Evolutionary conservation across 2,113 vertebrate genomes (phyloP), one percentile per base, ranked within the genome.

Genomic region (Cnemophilus loriae): DNA sequence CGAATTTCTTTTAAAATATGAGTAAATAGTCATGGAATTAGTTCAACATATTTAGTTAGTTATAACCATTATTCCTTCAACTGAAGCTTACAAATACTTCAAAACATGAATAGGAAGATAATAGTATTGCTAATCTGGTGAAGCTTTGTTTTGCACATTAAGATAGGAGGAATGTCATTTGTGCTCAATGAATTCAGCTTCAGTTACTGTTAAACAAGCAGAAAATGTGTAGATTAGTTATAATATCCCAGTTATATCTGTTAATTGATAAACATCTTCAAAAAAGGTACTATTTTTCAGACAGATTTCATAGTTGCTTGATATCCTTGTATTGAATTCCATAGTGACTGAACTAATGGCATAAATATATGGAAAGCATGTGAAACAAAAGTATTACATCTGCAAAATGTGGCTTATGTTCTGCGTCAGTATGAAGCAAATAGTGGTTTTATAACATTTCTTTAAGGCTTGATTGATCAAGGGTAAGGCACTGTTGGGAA

Each of bases 251-350:
- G 41, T 78, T 95, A 71, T 64, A 68, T 35, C 26, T 55, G 59
- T 81, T 90, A 92, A 94, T 71, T 94, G 69, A 82, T 87, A 91
- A 90, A 85, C 35, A 90, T 68, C 61, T 80, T 69, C 7, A 87
- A 84, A 84, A 81, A 91, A 87, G 13, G 55, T 74, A 64, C 26
- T 50, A 46, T 46, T 71, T 94, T 96, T 95, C 65, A 75, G 53
- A 70, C 10, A 85, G 83, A 86, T 80, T 83, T 21, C 20, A 8
- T 10, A 30, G 44, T 70, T 85, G 3, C 57, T 95, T 74, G 19
- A 41, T 65, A 76, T 22, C 30, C 59, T 80, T 64, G 15, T 60
- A 27, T 41, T 87, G 32, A 91, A 87, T 91, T 82, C 65, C 39
- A 78, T 0, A 79, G 44, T 59, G 41, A 87, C 60, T 71, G 60